Evolutionary conservation across 1,140 invertebrate genomes (phyloP).

Genomic region (Drosophila repleta): DNA sequence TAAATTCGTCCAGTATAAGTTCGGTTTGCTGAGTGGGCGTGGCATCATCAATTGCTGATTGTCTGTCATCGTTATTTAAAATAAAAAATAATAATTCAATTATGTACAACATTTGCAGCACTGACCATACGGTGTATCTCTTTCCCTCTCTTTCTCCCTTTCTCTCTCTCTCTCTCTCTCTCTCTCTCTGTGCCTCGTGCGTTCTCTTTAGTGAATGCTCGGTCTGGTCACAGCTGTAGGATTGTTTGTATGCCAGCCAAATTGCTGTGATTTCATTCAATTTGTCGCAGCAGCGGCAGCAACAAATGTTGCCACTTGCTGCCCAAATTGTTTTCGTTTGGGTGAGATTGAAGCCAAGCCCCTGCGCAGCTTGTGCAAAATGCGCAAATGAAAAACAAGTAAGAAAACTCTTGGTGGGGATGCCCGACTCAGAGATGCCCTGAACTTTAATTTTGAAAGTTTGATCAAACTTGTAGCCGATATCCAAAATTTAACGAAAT

Average conservation of each 20-base stretch:
- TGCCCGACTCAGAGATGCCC: too few species aligned
- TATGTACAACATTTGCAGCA: conserved; percentile 62
- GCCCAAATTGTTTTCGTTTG: conserved; percentile 80
- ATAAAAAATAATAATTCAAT: conserved; percentile 80
- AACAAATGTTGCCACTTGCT: conserved; percentile 81
- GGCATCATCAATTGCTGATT: not conserved
- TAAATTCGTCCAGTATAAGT: conserved; percentile 32
- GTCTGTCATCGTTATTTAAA: conserved; percentile 67
- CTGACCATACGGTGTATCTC: conserved; percentile 12
- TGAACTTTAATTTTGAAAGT: too few species aligned
- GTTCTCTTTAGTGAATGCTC: conserved; percentile 14
- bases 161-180: not conserved
- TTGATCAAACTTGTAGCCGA: too few species aligned
- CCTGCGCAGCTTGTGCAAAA: conserved; percentile 61
- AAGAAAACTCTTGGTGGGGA: too few species aligned
- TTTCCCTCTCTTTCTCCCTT: not conserved
- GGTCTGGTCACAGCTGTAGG: conserved; percentile 64
- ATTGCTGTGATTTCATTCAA: conserved; percentile 82
- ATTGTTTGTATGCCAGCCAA: conserved; percentile 66
- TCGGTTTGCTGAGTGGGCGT: not conserved
- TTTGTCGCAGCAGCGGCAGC: conserved; percentile 75
- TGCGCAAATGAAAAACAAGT: conserved; percentile 68
- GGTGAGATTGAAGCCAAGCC: conserved; percentile 47
- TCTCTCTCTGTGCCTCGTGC: not conserved
- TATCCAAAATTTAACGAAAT: too few species aligned